Percentiles rank a stretch among this genome's conserved stretches.
phyloP scores from a whole-genome alignment of 2,888 invertebrate species.

The Trichogramma dendrolimi region DNA sequence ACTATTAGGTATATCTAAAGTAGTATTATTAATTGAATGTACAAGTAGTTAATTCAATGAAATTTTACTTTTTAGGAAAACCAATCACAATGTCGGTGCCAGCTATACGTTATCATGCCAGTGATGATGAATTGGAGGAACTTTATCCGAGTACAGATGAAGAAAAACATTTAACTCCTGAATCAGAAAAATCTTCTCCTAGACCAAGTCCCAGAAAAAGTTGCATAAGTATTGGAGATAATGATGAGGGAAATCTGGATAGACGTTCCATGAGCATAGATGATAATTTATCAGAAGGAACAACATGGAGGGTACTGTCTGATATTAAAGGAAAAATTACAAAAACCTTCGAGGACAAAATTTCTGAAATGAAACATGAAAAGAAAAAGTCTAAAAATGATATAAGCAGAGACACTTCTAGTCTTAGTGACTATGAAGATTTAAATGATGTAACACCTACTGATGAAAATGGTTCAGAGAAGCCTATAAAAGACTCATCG shows the following conservation, averaged over 20 bases:
- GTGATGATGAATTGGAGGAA: slow-evolving; percentile 71
- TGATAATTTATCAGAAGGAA: slow-evolving; percentile 50
- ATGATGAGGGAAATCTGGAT: slow-evolving; percentile 52
- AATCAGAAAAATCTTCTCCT: slow-evolving; percentile 45
- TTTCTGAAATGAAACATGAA: slow-evolving; percentile 65
- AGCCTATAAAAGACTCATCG: slow-evolving; percentile 34
- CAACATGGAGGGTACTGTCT: slow-evolving; percentile 66
- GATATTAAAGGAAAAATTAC: slow-evolving; percentile 72
- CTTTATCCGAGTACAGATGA: slow-evolving; percentile 60
- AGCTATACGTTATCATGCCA: slow-evolving; percentile 71
- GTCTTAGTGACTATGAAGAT: slow-evolving; percentile 64
- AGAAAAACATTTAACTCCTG: slow-evolving; percentile 57
- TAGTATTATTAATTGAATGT: too few relatives aligned
- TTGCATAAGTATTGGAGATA: slow-evolving; percentile 51
- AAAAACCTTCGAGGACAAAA: slow-evolving; percentile 73
- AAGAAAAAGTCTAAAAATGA: slow-evolving; percentile 52
- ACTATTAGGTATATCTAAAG: too few relatives aligned
- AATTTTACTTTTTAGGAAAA: slow-evolving; percentile 44
- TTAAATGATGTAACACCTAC: slow-evolving; percentile 43
- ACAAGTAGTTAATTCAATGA: too few relatives aligned
- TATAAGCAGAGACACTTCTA: slow-evolving; percentile 62
- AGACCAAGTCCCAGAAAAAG: slow-evolving; percentile 48
- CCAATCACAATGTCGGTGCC: slow-evolving; percentile 53
- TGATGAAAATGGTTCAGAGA: slow-evolving; percentile 40
- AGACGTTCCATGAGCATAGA: slow-evolving; percentile 64